phyloP scores from a whole-genome alignment of 2,888 invertebrate genomes.

The Gibbula magus region DNA sequence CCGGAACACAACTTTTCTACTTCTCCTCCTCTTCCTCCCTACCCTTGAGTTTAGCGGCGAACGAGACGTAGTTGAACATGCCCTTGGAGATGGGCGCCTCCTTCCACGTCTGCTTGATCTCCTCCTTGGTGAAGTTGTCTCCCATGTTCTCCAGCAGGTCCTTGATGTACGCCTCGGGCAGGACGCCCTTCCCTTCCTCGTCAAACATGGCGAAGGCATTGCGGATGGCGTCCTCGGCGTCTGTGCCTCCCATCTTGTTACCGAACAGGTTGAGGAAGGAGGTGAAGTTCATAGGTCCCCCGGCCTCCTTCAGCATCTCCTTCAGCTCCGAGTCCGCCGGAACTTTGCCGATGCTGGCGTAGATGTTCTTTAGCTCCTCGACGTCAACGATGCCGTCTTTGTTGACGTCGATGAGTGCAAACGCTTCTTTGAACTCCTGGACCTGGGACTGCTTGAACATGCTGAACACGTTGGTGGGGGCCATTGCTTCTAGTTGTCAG shows the following conservation, averaged over 20 bases:
- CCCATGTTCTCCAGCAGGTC: constrained; percentile 74
- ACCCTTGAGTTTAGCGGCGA: constrained; percentile 76
- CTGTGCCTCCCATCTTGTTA: constrained; percentile 75
- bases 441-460: constrained; percentile 24
- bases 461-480: constrained; percentile 12
- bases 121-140: constrained; percentile 73
- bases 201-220: constrained; percentile 78
- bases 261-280: constrained; percentile 74
- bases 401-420: constrained; percentile 78
- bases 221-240: constrained; percentile 76
- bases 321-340: constrained; percentile 67
- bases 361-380: constrained; percentile 77
- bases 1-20: not conserved
- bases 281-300: constrained; percentile 73
- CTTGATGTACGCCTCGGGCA: constrained; percentile 76
- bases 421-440: constrained; percentile 65
- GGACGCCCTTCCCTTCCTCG: constrained; percentile 73
- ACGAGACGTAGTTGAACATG: constrained; percentile 76
- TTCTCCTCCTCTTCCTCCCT: constrained; percentile 74
- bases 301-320: constrained; percentile 72
- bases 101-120: constrained; percentile 73
- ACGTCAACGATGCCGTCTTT: constrained; percentile 77
- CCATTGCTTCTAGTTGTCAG: not conserved
- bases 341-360: constrained; percentile 75
- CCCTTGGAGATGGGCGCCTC: constrained; percentile 76